Base-by-base conservation (phyloP, 2,113 vertebrate species). In the Mustelus asterias region DNA sequence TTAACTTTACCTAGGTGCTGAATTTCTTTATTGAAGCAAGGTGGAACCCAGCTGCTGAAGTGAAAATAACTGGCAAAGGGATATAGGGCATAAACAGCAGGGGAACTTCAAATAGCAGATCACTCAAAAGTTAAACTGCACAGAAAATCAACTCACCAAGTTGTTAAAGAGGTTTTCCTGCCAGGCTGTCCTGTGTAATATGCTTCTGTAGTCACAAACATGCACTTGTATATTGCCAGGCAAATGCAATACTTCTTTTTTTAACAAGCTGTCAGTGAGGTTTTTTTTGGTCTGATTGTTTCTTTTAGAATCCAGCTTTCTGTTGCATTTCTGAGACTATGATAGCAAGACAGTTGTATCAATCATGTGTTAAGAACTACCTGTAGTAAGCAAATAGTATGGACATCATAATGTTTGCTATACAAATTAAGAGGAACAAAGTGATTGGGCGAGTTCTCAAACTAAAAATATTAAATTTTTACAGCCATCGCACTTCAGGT, bases 41-140 rank as follows among this genome's bases (percentile, higher is more conserved):
- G 96, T 97, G 96, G 96, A 89, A 95, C 96, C 96, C 97, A 97
- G 96, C 97, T 97, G 97, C 54, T 96, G 96, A 97, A 96, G 16
- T 92, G 80, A 95, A 83, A 83, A 97, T 96, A 97, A 96, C 76
- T 96, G 96, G 96, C 96, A 97, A 96, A 96, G 96, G 96, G 92
- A 96, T 95, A 88, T 0, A 95, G 89, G 54, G 1, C 96, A 97
- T 97, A 97, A 97, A 97, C 97, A 95, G 96, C 29, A 1, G 96
- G 96, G 96, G 96, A 1, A 0, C 96, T 97, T 97, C 96, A 96
- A 97, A 97, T 97, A 96, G 60, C 90, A 97, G 96, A 96, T 96
- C 54, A 92, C 96, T 96, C 96, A 95, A 76, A 85, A 70, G 67
- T 96, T 96, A 96, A 96, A 96, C n/a, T 20, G 6, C 16, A 44